Evolutionary conservation across 2,888 invertebrate species (phyloP).

Genomic region (Campopleginae sp.): DNA sequence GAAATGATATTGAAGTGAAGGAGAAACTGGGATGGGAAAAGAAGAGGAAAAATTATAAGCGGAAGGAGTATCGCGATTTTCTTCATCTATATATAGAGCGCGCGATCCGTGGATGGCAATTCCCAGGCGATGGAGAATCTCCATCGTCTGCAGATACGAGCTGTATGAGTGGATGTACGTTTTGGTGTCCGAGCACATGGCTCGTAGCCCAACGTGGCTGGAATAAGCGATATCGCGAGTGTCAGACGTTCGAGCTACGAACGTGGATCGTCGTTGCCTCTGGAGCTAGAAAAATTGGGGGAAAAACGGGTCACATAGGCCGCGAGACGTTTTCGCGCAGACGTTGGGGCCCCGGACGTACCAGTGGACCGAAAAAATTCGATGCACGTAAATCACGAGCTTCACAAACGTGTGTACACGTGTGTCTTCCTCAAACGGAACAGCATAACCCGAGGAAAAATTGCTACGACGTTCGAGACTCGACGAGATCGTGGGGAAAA

Average conservation of each 20-base stretch:
- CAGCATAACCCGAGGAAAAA: not conserved
- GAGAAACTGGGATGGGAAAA: slow-evolving; percentile 10
- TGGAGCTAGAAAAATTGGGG: not conserved
- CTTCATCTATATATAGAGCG: not conserved
- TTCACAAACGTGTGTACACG: not conserved
- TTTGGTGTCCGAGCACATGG: slow-evolving; percentile 15
- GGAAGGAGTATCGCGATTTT: slow-evolving; percentile 37
- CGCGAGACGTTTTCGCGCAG: slow-evolving; percentile 13
- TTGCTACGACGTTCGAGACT: slow-evolving; percentile 9
- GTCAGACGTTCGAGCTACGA: not conserved
- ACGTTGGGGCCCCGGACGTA: not conserved
- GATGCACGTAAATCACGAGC: slow-evolving; percentile 26
- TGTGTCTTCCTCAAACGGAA: not conserved
- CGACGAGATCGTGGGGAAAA: slow-evolving; percentile 1
- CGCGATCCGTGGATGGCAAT: not conserved
- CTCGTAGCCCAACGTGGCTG: slow-evolving; percentile 13
- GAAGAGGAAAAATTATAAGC: slow-evolving; percentile 13
- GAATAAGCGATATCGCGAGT: slow-evolving; percentile 19
- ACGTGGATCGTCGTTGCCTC: not conserved
- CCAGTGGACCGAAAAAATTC: slow-evolving; percentile 2
- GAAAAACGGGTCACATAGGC: slow-evolving; percentile 6
- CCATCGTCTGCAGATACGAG: slow-evolving; percentile 20
- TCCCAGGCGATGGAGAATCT: slow-evolving; percentile 4
- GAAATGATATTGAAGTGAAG: slow-evolving; percentile 22
- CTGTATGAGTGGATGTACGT: slow-evolving; percentile 23